A percentile compares a stretch with the other conserved stretches of the same genome.
Evolutionary conservation across 2,888 invertebrate species (phyloP).

Genomic region (Caenorhabditis uteleia): DNA sequence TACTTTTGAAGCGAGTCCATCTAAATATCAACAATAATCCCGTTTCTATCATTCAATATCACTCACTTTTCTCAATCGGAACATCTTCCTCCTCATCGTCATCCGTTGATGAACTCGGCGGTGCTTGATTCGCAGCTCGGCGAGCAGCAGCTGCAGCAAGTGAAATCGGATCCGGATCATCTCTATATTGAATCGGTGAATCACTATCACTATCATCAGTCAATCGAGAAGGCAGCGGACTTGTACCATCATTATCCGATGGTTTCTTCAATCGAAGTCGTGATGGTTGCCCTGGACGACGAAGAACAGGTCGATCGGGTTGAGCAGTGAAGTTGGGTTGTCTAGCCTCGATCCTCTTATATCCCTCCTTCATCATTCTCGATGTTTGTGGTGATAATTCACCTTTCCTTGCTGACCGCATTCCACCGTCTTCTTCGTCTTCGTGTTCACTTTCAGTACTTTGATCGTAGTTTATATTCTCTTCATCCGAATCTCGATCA

Average conservation of each 20-base stretch:
- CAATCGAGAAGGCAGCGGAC: slow-evolving; percentile 36
- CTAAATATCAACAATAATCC: slow-evolving; percentile 2
- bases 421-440: slow-evolving; percentile 12
- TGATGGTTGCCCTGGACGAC: slow-evolving; percentile 58
- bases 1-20: slow-evolving; percentile 44
- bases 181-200: slow-evolving; percentile 56
- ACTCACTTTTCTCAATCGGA: slow-evolving; percentile 15
- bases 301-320: slow-evolving; percentile 71
- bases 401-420: slow-evolving; percentile 5
- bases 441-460: slow-evolving; percentile 35
- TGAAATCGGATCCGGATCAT: slow-evolving; percentile 40
- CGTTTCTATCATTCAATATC: background rate
- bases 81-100: slow-evolving; percentile 43
- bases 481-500: slow-evolving; percentile 35
- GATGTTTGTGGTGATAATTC: slow-evolving; percentile 37
- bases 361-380: slow-evolving; percentile 35
- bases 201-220: slow-evolving; percentile 58
- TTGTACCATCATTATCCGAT: background rate
- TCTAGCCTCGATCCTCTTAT: slow-evolving; percentile 35
- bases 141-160: slow-evolving; percentile 15
- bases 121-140: slow-evolving; percentile 10
- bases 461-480: slow-evolving; percentile 42
- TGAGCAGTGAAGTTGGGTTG: slow-evolving; percentile 71
- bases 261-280: slow-evolving; percentile 29
- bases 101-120: slow-evolving; percentile 14